Evolutionary conservation across 1,140 invertebrate species (phyloP).

Genomic region (Samia ricini): DNA sequence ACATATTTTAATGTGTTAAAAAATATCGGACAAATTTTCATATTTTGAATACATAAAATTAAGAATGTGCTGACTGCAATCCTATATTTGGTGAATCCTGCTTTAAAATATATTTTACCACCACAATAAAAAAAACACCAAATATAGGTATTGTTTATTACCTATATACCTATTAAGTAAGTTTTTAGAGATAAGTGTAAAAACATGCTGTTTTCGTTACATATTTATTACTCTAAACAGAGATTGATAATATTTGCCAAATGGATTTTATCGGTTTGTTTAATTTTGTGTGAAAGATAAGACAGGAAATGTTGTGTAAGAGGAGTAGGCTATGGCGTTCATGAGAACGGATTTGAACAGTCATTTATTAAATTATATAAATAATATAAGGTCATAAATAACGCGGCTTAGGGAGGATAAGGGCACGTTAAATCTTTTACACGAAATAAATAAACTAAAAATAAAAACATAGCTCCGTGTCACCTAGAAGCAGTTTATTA

Average conservation of each 20-base stretch:
- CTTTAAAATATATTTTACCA: no score
- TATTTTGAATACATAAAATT: no score
- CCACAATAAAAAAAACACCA: no score
- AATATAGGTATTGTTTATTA: background rate
- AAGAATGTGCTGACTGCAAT: no score
- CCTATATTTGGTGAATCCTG: no score
- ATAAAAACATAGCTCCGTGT: constrained; percentile 71
- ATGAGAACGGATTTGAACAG: constrained; percentile 21
- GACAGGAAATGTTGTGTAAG: constrained; percentile 51
- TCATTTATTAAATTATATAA: constrained; percentile 54
- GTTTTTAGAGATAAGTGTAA: background rate
- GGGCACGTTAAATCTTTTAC: constrained; percentile 54
- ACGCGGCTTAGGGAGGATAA: constrained; percentile 68
- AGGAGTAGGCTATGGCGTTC: constrained; percentile 26
- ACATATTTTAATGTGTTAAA: no score
- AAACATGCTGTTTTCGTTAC: background rate
- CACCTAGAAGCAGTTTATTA: constrained; percentile 66
- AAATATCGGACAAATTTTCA: no score
- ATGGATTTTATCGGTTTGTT: constrained; percentile 6
- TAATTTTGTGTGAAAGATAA: constrained; percentile 53
- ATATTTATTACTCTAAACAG: no score
- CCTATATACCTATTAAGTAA: no score
- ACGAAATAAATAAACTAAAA: constrained; percentile 55
- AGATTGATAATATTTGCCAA: background rate
- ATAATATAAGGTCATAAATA: constrained; percentile 58